These are phyloP conservation scores for Brachionus koreanus DNA, from an alignment of 1,140 invertebrate genomes.

Conservation along the genomic window DNA sequence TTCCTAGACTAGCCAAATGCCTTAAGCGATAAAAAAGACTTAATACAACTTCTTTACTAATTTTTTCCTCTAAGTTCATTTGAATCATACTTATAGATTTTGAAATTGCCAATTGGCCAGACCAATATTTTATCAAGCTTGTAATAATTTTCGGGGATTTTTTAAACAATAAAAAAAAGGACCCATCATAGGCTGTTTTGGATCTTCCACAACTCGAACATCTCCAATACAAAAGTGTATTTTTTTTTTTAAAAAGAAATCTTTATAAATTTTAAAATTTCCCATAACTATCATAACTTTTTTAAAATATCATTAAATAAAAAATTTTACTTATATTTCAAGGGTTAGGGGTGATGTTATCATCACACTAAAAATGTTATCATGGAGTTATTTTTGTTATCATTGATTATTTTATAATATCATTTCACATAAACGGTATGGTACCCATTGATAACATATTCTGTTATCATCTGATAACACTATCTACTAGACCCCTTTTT, in stretches of 20 bases:
- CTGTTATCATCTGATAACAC: too few relatives aligned
- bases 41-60: too few relatives aligned
- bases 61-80: too few relatives aligned
- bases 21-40: too few relatives aligned
- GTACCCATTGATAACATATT: too few relatives aligned
- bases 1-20: too few relatives aligned
- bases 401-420: too few relatives aligned
- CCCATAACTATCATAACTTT: not conserved
- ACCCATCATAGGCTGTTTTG: not conserved
- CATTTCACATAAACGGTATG: too few relatives aligned
- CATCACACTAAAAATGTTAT: not conserved
- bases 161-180: constrained; percentile 24
- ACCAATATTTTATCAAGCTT: not conserved
- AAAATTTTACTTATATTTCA: not conserved
- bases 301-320: not conserved
- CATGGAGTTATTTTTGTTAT: not conserved
- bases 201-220: too few relatives aligned
- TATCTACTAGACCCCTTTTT: too few relatives aligned
- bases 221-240: not conserved
- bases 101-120: not conserved
- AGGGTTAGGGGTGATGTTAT: not conserved
- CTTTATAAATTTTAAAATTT: not conserved
- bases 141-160: not conserved
- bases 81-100: too few relatives aligned
- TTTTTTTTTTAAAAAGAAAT: not conserved